phyloP scores from a whole-genome alignment of 2,888 invertebrate genomes.

The Mimachlamys varia region DNA sequence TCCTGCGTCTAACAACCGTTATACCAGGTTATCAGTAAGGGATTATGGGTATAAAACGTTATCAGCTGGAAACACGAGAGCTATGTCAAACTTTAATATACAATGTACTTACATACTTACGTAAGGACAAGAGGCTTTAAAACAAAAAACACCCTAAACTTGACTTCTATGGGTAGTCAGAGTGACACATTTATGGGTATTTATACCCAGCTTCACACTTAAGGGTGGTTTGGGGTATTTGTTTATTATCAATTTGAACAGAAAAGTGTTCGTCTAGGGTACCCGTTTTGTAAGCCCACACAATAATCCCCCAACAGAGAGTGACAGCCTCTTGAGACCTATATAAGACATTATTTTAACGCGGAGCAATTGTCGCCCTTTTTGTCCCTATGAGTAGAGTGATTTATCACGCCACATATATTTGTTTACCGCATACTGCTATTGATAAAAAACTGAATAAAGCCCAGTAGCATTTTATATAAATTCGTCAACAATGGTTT shows the following conservation, averaged over 20 bases:
- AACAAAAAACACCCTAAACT: background rate
- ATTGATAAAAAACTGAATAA: too few species aligned
- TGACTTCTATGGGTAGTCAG: background rate
- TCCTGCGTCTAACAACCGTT: background rate
- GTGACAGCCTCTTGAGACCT: background rate
- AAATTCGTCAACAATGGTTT: too few species aligned
- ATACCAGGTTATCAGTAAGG: background rate
- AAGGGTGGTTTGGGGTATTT: background rate
- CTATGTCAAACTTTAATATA: conserved; percentile 7
- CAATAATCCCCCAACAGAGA: background rate
- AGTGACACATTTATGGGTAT: background rate
- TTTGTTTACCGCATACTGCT: too few species aligned
- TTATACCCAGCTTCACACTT: background rate
- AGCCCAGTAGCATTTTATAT: too few species aligned
- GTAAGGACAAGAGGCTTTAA: background rate
- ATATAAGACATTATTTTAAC: too few species aligned
- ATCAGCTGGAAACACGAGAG: background rate
- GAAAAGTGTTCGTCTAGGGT: background rate
- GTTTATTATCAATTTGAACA: background rate
- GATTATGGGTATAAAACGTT: background rate
- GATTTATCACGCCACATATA: too few species aligned
- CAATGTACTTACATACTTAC: background rate
- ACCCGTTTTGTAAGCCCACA: background rate
- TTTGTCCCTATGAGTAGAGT: too few species aligned
- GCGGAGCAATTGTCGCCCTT: too few species aligned